Percentiles rank a stretch among this genome's conserved stretches.
phyloP scores from a whole-genome alignment of 2,888 invertebrate genomes.

The Microdon myrmicae region DNA sequence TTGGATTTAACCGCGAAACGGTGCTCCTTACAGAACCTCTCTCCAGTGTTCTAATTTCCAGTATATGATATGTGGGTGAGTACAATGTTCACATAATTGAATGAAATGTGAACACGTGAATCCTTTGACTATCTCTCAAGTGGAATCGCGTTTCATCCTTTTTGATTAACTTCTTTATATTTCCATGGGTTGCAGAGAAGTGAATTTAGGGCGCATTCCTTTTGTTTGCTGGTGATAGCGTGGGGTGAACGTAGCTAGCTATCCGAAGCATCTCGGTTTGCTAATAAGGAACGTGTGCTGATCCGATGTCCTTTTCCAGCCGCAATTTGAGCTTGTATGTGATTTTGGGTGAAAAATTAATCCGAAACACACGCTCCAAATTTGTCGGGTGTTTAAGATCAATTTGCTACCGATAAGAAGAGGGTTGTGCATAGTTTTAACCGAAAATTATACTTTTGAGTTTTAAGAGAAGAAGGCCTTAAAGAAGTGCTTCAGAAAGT shows the following conservation, averaged over 20 bases:
- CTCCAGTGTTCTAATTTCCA: slow-evolving; percentile 24
- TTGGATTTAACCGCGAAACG: slow-evolving; percentile 36
- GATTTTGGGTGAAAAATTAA: slow-evolving; percentile 41
- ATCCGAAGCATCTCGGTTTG: slow-evolving; percentile 13
- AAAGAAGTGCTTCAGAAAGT: too few relatives aligned
- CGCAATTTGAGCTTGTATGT: slow-evolving; percentile 30
- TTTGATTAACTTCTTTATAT: slow-evolving; percentile 2
- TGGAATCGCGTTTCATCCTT: slow-evolving; percentile 41
- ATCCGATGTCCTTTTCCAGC: slow-evolving; percentile 32
- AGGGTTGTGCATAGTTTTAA: too few relatives aligned
- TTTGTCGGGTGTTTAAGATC: slow-evolving; percentile 41
- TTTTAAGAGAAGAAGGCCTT: too few relatives aligned
- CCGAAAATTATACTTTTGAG: too few relatives aligned
- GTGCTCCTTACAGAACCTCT: slow-evolving; percentile 11
- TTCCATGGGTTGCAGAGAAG: too few relatives aligned
- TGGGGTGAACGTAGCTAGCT: slow-evolving; percentile 22
- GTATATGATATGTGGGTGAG: slow-evolving; percentile 39
- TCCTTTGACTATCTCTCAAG: slow-evolving; percentile 19
- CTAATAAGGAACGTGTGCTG: slow-evolving; percentile 42
- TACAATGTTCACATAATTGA: slow-evolving; percentile 8
- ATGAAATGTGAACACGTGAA: slow-evolving; percentile 13
- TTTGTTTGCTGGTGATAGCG: neutral
- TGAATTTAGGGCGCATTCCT: slow-evolving; percentile 36
- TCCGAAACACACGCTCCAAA: slow-evolving; percentile 42
- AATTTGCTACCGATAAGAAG: slow-evolving; percentile 20